Base-by-base conservation (phyloP, 2,113 vertebrate genomes). In the Apaloderma vittatum region DNA sequence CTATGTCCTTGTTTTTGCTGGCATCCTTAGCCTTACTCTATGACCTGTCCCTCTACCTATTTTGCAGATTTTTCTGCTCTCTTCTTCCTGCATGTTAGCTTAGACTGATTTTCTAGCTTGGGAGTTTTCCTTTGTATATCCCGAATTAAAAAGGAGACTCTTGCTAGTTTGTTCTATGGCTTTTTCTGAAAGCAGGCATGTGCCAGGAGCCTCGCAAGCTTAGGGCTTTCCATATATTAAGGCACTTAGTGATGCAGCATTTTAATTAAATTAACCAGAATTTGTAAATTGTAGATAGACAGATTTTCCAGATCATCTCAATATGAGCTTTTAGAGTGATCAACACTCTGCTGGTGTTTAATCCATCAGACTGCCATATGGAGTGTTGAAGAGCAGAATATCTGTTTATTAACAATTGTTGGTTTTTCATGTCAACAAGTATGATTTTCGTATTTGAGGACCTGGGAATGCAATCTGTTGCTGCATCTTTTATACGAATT, bases 241-340 rank as follows among this genome's bases (percentile, higher is more conserved):
- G 94, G 94, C 95, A 97, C 92, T 97, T 96, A 96, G 91, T 95
- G 84, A 90, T 96, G 94, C 91, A 94, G 80, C 73, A 94, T 96
- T 97, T 97, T 95, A 96, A 96, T 97, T 96, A 97, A 97, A 96
- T 96, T 97, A 97, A 95, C 91, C 81, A 95, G 94, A 95, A 96
- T 96, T 95, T 2, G 8, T 94, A 87, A 96, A 96, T 96, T 96
- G 86, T 96, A 96, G 93, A 93, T 96, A 91, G 90, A 96, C 94
- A 97, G 94, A 95, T 96, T 96, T 96, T 96, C 84, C 94, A 96
- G 81, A 97, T 97, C 96, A 96, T 95, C 95, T 95, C 93, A 96
- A 87, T 94, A 94, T 96, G 95, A 95, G 95, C 83, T 97, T 95
- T 97, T 88, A 92, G 61, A 90, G 83, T 90, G 92, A 97, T 97